These are phyloP conservation scores for Mycogona germanica DNA, from an alignment of 2,888 invertebrate species.

Conservation along the genomic window DNA sequence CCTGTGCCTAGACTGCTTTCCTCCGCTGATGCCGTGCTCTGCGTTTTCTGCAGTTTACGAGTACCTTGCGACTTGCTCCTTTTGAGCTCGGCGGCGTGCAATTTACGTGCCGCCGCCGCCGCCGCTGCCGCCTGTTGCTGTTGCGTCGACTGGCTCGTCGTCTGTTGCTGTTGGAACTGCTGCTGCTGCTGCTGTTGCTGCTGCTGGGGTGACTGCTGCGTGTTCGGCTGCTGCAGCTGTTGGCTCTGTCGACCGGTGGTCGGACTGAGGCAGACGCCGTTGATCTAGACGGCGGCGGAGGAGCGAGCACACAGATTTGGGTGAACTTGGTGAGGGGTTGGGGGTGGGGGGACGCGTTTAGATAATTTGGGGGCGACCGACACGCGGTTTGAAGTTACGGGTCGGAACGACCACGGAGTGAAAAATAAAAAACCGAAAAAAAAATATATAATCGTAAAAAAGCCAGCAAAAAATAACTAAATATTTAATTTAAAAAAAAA, in stretches of 20 bases:
- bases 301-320: background rate
- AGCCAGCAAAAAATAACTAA: background rate
- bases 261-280: conserved; percentile 60
- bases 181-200: conserved; percentile 24
- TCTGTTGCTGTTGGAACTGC: conserved; percentile 29
- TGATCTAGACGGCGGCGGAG: conserved; percentile 45
- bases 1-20: conserved; percentile 27
- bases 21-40: conserved; percentile 20
- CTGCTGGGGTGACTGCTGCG: conserved; percentile 32
- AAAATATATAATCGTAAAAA: background rate
- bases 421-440: background rate
- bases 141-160: conserved; percentile 34
- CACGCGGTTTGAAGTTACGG: no score
- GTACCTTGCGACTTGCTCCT: conserved; percentile 92
- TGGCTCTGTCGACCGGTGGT: conserved; percentile 38
- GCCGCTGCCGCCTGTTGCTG: conserved; percentile 26
- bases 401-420: no score
- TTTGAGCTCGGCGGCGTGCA: conserved; percentile 47
- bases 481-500: no score
- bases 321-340: no score
- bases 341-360: no score
- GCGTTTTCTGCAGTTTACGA: conserved; percentile 35
- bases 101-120: conserved; percentile 33
- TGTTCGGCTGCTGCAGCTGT: conserved; percentile 22
- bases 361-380: no score